Percentiles rank a stretch among this genome's conserved stretches.
These are phyloP conservation scores for Salvelinus sp. DNA, from an alignment of 2,113 vertebrate genomes.

Conservation along the genomic window DNA sequence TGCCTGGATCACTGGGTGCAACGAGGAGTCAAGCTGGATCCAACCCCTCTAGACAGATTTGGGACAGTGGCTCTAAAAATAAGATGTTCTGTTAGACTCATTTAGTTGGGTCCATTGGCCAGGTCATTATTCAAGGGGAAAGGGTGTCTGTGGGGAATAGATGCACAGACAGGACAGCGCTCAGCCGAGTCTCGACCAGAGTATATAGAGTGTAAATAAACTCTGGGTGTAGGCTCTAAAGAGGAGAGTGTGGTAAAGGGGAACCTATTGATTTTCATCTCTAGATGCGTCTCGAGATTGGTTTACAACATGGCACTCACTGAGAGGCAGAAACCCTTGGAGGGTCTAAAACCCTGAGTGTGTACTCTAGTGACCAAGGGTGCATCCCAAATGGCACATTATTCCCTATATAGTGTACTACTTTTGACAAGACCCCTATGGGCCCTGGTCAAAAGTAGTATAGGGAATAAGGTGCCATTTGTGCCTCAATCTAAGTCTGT, in stretches of 20 bases:
- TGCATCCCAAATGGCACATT: background rate
- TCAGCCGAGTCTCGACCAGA: background rate
- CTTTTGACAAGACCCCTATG: background rate
- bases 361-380: background rate
- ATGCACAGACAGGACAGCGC: background rate
- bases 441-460: too few species aligned
- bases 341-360: background rate
- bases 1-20: background rate
- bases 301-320: background rate
- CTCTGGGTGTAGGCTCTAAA: background rate
- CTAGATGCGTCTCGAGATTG: background rate
- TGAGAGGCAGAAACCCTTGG: background rate
- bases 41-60: constrained; percentile 43
- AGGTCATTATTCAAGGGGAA: constrained; percentile 52
- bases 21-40: background rate
- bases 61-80: constrained; percentile 56
- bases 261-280: constrained; percentile 7
- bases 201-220: constrained; percentile 2
- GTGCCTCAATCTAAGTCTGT: background rate
- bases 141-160: constrained; percentile 37
- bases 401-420: background rate
- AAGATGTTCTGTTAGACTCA: constrained; percentile 24
- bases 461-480: too few species aligned
- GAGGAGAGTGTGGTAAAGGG: background rate
- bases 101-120: constrained; percentile 45